Percentiles rank a stretch among this genome's conserved stretches.
These are phyloP conservation scores for Dipodomys ordii DNA, from an alignment of 2,113 vertebrate species.

Conservation along the genomic window DNA sequence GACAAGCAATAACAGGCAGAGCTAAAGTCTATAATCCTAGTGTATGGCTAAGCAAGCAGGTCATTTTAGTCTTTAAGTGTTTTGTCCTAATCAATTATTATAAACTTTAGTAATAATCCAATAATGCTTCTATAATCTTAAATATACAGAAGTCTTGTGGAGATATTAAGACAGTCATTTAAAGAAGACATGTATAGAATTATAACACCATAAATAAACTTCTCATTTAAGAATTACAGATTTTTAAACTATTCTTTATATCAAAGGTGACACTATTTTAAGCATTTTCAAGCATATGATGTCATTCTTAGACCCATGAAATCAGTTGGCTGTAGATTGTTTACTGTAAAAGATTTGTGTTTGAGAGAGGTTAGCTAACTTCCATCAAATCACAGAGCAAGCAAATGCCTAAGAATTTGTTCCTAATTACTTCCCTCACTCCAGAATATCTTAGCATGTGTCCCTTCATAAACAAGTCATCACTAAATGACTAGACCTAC, in stretches of 20 bases:
- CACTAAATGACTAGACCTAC: background rate
- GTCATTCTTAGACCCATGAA: background rate
- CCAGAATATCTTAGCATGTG: background rate
- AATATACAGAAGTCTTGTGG: background rate
- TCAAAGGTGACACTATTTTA: background rate
- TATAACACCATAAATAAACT: background rate
- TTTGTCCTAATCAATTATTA: background rate
- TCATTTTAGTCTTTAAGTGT: background rate
- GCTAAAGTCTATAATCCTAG: background rate
- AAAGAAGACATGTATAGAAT: background rate
- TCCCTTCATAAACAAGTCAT: background rate
- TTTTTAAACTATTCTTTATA: slow-evolving; percentile 35
- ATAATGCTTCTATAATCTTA: background rate
- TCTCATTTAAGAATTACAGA: slow-evolving; percentile 36
- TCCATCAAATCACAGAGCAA: background rate
- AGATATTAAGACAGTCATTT: background rate
- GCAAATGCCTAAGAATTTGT: background rate
- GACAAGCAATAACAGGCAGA: too few species aligned
- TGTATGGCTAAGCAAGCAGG: background rate
- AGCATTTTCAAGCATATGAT: background rate
- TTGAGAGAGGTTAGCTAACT: background rate
- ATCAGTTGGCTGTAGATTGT: background rate
- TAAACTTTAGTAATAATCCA: slow-evolving; percentile 25
- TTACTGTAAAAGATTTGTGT: background rate
- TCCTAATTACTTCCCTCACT: slow-evolving; percentile 21